These are phyloP conservation scores for Solenopsis invicta DNA, from an alignment of 1,140 invertebrate species.

Conservation along the genomic window DNA sequence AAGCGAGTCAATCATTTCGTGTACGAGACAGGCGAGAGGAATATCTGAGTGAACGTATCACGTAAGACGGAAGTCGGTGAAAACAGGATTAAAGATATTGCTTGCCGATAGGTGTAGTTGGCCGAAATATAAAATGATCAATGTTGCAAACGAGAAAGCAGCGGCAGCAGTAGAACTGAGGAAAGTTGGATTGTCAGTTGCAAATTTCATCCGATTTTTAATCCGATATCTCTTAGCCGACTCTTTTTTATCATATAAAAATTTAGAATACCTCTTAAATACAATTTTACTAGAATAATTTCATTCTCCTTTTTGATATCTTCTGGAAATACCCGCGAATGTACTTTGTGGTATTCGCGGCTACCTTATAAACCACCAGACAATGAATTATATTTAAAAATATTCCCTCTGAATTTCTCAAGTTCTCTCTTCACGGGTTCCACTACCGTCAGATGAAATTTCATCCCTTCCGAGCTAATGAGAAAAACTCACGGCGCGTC, in stretches of 20 bases:
- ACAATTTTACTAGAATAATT: not conserved
- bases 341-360: not conserved
- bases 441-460: slow-evolving; percentile 58
- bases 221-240: not conserved
- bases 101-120: slow-evolving; percentile 12
- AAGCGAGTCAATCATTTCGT: not conserved
- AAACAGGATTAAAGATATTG: slow-evolving; percentile 49
- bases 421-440: slow-evolving; percentile 34
- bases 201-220: slow-evolving; percentile 1
- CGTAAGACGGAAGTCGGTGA: slow-evolving; percentile 2
- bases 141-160: slow-evolving; percentile 8
- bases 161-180: not conserved
- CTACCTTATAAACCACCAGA: not conserved
- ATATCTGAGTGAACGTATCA: slow-evolving; percentile 57
- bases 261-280: not conserved
- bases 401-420: slow-evolving; percentile 39
- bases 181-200: not conserved
- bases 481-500: slow-evolving; percentile 51
- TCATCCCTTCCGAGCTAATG: slow-evolving; percentile 30
- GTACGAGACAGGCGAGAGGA: not conserved
- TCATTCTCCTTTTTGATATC: not conserved
- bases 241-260: not conserved
- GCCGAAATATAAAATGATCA: slow-evolving; percentile 30
- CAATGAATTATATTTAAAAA: slow-evolving; percentile 8
- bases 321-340: not conserved